Evolutionary conservation across 1,140 invertebrate species (phyloP), one percentile per base, ranked within the genome.

Genomic region (Plectus sambesii): DNA sequence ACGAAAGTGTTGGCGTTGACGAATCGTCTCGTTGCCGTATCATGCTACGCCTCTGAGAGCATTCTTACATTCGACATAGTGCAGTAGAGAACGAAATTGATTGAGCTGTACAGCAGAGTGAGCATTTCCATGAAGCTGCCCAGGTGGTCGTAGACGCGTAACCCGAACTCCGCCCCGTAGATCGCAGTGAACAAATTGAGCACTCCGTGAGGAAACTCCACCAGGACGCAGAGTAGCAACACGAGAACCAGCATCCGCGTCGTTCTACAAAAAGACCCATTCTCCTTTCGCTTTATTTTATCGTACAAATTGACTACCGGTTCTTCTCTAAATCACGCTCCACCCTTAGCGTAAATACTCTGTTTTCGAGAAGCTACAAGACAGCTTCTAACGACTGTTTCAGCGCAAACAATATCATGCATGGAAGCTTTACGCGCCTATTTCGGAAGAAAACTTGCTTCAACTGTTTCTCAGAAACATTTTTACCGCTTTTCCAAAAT

Each of bases 91-190:
- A 59, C 40, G 39, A 58, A 58, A 23, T 44, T 58, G n/a, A 58
- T 45, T 5, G 56, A 58, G 20, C 52, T 56, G 39, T 58, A 58
- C n/a, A 58, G 33, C 6, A 58, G 56, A 17, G 56, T 58, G 12
- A 58, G 56, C 56, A 58, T 59, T 24, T 58, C 56, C 49, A 58
- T 47, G 15, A 58, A 25, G 41, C 37, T 43, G 23, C 56, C 56
- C 26, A 58, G 20, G 12, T 51, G 51, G 48, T 58, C 56, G 44
- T 58, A 58, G 24, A 61, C 53, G 2, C 50, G 39, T 24, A 57
- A 30, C 5, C 56, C 56, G 25, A 58, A 58, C 25, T 51, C 40
- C 39, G 53, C 56, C 12, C 56, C 56, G 23, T 54, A 48, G 15
- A 58, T 59, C 15, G 56, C 56, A 4, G 52, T 56, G 6, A 36